Evolutionary conservation across 2,113 vertebrate species (phyloP).

Genomic region (Cyanocitta stelleri): DNA sequence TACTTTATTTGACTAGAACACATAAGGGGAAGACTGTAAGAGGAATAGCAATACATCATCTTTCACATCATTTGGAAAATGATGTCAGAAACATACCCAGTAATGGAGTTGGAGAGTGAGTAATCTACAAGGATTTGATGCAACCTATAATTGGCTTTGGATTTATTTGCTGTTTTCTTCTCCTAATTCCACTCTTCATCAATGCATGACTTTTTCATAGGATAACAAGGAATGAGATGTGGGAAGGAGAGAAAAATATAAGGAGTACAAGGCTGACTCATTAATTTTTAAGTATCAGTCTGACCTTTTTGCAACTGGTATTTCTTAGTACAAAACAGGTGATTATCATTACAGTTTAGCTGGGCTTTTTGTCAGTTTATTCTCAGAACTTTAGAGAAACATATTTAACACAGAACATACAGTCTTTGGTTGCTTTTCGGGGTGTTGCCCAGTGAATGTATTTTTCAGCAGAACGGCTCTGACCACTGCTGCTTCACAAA

Average conservation of each 20-base stretch:
- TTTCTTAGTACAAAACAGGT: not conserved
- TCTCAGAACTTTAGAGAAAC: not conserved
- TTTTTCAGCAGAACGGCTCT: not conserved
- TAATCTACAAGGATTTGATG: not conserved
- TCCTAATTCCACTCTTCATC: not conserved
- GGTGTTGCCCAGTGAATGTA: not conserved
- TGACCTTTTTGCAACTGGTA: not conserved
- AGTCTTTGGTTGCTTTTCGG: not conserved
- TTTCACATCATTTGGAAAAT: not conserved
- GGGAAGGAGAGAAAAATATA: not conserved
- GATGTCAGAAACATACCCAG: not conserved
- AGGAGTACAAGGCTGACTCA: not conserved
- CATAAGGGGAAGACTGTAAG: not conserved
- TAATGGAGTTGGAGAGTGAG: not conserved
- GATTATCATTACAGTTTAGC: not conserved
- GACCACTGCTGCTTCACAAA: not conserved
- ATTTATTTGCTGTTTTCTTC: not conserved
- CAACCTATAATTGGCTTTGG: not conserved
- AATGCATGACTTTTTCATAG: not conserved
- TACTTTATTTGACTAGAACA: not conserved
- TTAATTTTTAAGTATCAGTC: not conserved
- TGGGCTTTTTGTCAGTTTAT: not conserved
- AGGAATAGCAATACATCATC: not conserved
- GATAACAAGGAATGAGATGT: not conserved
- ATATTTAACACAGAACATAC: not conserved